phyloP scores from a whole-genome alignment of 2,113 vertebrate genomes.

The Pitta sordida region DNA sequence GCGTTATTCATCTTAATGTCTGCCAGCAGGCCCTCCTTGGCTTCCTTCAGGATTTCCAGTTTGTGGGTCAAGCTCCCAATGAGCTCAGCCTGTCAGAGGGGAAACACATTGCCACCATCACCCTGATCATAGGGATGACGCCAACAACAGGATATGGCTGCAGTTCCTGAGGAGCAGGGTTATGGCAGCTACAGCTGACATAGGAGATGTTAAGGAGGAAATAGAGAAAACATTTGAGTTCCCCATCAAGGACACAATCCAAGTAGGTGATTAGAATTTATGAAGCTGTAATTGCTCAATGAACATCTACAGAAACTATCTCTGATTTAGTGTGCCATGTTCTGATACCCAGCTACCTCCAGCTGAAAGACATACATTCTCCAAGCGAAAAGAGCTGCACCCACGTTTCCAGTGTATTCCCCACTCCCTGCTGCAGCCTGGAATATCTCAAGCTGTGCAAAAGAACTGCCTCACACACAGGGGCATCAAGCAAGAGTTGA shows the following conservation, averaged over 20 bases:
- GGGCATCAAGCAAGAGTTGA: not conserved
- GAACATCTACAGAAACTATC: not conserved
- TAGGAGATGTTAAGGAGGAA: not conserved
- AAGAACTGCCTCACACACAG: not conserved
- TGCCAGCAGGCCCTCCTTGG: constrained; percentile 80
- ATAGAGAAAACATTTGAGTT: not conserved
- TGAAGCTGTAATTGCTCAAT: not conserved
- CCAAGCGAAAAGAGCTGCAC: not conserved
- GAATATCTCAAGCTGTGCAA: not conserved
- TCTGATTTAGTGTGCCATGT: not conserved
- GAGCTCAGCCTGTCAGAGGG: constrained; percentile 81
- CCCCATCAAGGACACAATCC: not conserved
- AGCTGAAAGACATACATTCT: not conserved
- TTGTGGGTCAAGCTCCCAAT: constrained; percentile 83
- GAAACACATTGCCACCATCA: not conserved
- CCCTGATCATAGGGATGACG: not conserved
- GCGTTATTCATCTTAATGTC: constrained; percentile 82
- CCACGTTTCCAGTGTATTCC: not conserved
- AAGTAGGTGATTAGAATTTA: not conserved
- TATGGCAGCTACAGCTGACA: not conserved
- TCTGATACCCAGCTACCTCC: not conserved
- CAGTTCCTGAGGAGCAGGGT: not conserved
- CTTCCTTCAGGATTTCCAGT: constrained; percentile 78
- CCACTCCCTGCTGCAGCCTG: not conserved
- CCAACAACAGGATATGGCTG: not conserved